A percentile compares a stretch with the other conserved stretches of the same genome.
phyloP scores from a whole-genome alignment of 2,888 invertebrate species.

The Phaonia tiefii region DNA sequence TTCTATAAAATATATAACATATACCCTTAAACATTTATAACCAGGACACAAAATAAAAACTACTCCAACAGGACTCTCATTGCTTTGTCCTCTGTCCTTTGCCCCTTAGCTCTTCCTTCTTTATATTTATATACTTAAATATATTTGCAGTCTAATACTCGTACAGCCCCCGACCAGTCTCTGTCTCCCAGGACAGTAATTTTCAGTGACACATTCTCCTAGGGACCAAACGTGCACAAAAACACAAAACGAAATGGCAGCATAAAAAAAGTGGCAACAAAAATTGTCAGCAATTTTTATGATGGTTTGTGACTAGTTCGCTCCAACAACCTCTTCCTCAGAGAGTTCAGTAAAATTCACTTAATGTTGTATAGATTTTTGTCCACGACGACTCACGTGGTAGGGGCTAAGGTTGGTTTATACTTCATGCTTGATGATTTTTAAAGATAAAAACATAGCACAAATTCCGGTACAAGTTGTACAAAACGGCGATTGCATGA shows the following conservation, averaged over 20 bases:
- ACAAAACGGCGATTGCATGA: neutral
- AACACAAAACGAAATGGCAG: neutral
- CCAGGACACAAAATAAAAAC: conserved; percentile 7
- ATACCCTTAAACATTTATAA: conserved; percentile 5
- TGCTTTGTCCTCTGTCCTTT: conserved; percentile 6
- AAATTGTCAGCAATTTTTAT: conserved; percentile 61
- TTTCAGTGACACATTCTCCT: conserved; percentile 57
- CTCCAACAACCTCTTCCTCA: too few species aligned
- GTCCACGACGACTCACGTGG: neutral
- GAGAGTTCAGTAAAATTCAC: conserved; percentile 46
- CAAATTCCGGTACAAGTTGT: conserved; percentile 28
- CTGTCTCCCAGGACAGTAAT: conserved; percentile 55
- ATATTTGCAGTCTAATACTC: conserved; percentile 3
- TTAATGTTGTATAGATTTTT: conserved; percentile 43
- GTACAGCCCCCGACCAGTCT: conserved; percentile 11
- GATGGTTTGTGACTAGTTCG: conserved; percentile 49
- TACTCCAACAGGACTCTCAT: conserved; percentile 17
- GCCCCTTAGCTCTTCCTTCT: conserved; percentile 13
- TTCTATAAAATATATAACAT: conserved; percentile 27
- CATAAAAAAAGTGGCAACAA: conserved; percentile 13
- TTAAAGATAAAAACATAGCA: conserved; percentile 48
- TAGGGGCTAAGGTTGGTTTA: neutral
- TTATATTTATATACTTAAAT: conserved; percentile 7
- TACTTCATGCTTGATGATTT: conserved; percentile 37
- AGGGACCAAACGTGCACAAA: conserved; percentile 43